Conservation (phyloP, 1,140 invertebrate genomes). For the Phocides pigmalion region DNA sequence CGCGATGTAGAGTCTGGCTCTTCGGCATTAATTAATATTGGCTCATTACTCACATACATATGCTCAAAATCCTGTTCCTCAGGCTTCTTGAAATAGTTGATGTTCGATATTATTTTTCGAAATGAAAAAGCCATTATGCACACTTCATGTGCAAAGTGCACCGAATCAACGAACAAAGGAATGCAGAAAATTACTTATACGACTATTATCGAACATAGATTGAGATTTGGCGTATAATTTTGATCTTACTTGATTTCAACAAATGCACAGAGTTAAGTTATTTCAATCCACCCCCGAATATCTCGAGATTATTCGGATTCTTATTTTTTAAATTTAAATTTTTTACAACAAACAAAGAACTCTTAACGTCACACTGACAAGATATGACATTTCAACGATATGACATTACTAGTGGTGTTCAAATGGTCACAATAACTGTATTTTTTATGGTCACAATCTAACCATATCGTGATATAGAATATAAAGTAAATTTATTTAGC, state of each 20-base stretch:
- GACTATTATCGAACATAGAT: neutral
- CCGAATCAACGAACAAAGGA: slow-evolving; percentile 40
- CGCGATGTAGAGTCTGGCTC: slow-evolving; percentile 64
- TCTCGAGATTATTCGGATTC: slow-evolving; percentile 27
- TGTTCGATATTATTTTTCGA: slow-evolving; percentile 71
- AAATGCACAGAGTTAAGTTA: neutral
- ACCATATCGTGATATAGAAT: too few relatives aligned
- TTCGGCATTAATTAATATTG: slow-evolving; percentile 47
- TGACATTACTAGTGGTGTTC: too few relatives aligned
- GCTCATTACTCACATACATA: slow-evolving; percentile 36
- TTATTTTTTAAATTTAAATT: slow-evolving; percentile 10
- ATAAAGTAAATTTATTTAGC: too few relatives aligned
- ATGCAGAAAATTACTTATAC: neutral
- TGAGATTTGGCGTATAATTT: neutral
- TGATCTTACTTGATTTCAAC: neutral
- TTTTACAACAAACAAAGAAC: slow-evolving; percentile 31
- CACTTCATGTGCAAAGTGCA: slow-evolving; percentile 26
- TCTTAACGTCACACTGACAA: neutral
- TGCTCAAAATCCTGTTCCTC: slow-evolving; percentile 46
- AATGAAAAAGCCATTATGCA: slow-evolving; percentile 72
- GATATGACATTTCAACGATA: too few relatives aligned
- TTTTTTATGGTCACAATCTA: too few relatives aligned
- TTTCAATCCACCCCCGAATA: neutral
- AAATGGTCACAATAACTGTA: too few relatives aligned
- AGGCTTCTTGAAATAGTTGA: slow-evolving; percentile 69